Evolutionary conservation across 2,797 vertebrate genomes (phyloP).

Genomic region (Basileuterus tristriatus): DNA sequence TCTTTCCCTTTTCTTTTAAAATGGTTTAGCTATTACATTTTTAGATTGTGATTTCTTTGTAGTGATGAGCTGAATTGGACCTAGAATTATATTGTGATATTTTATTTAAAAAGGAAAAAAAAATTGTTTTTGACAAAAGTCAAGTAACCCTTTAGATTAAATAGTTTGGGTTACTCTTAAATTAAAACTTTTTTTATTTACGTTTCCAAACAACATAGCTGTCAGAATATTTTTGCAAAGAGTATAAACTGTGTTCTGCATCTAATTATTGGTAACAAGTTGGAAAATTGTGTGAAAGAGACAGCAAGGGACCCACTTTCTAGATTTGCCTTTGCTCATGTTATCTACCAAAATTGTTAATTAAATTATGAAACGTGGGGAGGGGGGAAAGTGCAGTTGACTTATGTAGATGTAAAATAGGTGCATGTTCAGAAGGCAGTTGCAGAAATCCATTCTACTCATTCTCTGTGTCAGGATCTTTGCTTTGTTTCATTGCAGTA

Average conservation of each 20-base stretch:
- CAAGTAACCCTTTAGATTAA: conserved; percentile 30
- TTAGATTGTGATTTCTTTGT: neutral
- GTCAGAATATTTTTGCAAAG: conserved; percentile 4
- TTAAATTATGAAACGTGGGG: conserved; percentile 48
- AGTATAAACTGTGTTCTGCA: neutral
- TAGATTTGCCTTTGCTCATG: conserved; percentile 88
- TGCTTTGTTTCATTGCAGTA: conserved; percentile 97
- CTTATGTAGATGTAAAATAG: conserved; percentile 56
- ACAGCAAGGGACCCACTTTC: conserved; percentile 76
- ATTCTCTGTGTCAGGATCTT: conserved; percentile 92
- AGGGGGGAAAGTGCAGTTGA: conserved; percentile 25
- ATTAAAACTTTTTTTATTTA: neutral
- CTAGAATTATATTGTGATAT: neutral
- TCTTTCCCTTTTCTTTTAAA: conserved; percentile 61
- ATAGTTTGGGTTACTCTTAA: conserved; percentile 31
- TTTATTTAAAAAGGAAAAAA: neutral
- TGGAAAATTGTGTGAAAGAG: conserved; percentile 48
- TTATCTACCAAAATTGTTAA: conserved; percentile 62
- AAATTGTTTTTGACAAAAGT: neutral
- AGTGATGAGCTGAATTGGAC: neutral
- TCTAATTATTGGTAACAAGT: neutral
- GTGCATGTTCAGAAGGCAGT: conserved; percentile 86
- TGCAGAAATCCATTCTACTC: conserved; percentile 85
- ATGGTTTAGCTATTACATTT: conserved; percentile 8
- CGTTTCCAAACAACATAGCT: neutral